Percentiles rank a stretch among this genome's conserved stretches.
These are phyloP conservation scores for Mycteria americana DNA, from an alignment of 2,797 vertebrate genomes.

Conservation along the genomic window DNA sequence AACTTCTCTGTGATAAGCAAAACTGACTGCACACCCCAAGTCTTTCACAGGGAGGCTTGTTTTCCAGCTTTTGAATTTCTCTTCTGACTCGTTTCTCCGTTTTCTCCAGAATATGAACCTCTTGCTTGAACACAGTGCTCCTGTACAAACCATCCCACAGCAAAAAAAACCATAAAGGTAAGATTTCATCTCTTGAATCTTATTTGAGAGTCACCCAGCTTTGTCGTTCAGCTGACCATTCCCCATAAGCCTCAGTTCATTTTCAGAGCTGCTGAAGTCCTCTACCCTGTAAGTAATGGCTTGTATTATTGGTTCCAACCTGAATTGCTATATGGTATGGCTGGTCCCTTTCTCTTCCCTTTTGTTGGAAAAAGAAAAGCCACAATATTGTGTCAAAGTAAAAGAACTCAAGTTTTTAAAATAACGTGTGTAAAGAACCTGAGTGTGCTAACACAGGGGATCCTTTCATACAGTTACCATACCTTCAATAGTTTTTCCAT, in stretches of 20 bases:
- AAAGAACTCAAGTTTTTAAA: not conserved
- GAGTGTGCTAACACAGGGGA: not conserved
- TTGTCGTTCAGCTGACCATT: not conserved
- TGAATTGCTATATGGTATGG: not conserved
- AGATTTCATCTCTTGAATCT: not conserved
- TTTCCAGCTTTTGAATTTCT: not conserved
- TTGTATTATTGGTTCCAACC: not conserved
- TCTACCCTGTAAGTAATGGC: not conserved
- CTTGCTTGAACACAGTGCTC: not conserved
- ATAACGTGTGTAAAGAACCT: not conserved
- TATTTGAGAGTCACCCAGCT: not conserved
- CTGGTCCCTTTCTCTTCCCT: not conserved
- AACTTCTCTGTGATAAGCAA: not conserved
- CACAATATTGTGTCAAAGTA: not conserved
- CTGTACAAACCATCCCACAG: not conserved
- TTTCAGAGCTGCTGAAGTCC: not conserved
- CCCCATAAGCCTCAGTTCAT: not conserved
- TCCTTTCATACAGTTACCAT: not conserved
- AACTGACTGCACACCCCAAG: not conserved
- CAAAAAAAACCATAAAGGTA: not conserved
- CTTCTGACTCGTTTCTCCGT: not conserved
- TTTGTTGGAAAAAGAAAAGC: conserved; percentile 1
- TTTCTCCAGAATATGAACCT: not conserved
- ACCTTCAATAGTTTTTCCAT: not conserved
- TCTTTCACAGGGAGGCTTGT: not conserved